Conservation (phyloP, 2,113 vertebrate species). For the Carassius auratus region DNA sequence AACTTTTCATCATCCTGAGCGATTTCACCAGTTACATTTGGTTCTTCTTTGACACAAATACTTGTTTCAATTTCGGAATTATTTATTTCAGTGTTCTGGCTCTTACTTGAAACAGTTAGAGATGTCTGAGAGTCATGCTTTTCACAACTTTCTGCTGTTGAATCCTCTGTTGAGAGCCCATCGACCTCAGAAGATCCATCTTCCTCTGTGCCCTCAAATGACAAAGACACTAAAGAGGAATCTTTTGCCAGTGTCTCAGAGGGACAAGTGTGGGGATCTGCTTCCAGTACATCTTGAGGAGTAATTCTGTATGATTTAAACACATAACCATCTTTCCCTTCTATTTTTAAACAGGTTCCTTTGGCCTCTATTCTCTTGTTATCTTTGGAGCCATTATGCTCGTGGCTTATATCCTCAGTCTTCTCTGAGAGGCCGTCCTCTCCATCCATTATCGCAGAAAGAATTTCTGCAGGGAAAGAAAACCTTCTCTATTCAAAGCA, state of each 20-base stretch:
- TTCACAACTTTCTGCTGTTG: constrained; percentile 57
- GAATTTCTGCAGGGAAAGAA: constrained; percentile 62
- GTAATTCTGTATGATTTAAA: constrained; percentile 78
- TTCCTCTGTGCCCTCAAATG: constrained; percentile 66
- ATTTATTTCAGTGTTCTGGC: constrained; percentile 64
- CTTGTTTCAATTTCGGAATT: constrained; percentile 60
- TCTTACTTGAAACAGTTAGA: constrained; percentile 65
- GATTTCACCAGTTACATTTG: constrained; percentile 78
- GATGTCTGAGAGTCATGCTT: constrained; percentile 60
- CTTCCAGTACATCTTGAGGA: constrained; percentile 61
- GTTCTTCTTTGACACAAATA: constrained; percentile 77
- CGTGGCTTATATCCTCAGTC: constrained; percentile 63
- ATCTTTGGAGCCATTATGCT: constrained; percentile 65
- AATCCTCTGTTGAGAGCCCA: constrained; percentile 60
- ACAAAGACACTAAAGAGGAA: constrained; percentile 72
- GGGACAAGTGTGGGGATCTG: constrained; percentile 60
- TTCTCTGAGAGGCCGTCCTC: constrained; percentile 71
- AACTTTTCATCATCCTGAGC: constrained; percentile 81
- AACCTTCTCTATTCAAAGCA: constrained; percentile 66
- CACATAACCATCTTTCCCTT: constrained; percentile 80
- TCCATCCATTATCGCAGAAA: constrained; percentile 75
- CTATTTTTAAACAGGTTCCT: constrained; percentile 75
- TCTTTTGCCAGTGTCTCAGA: constrained; percentile 72
- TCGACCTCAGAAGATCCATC: constrained; percentile 74
- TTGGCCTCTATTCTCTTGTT: constrained; percentile 74